Evolutionary conservation across 2,797 vertebrate species (phyloP).

Genomic region (Myripristis jacobus): DNA sequence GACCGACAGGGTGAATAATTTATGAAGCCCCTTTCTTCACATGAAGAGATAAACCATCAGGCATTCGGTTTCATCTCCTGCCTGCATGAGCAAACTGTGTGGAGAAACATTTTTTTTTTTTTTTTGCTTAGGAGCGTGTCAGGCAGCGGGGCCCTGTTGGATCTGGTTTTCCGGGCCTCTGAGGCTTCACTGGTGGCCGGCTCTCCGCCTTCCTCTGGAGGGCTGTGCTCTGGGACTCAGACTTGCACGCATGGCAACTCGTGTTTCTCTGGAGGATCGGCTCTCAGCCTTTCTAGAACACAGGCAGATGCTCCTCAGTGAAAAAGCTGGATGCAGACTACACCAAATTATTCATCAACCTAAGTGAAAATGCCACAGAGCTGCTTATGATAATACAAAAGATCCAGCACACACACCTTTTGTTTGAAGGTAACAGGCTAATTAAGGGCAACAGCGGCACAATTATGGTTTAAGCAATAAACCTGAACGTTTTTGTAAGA

Average conservation of each 20-base stretch:
- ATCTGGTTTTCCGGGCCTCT: slow-evolving; percentile 57
- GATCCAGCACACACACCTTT: slow-evolving; percentile 41
- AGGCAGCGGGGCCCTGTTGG: slow-evolving; percentile 50
- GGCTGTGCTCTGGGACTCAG: slow-evolving; percentile 51
- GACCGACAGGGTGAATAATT: slow-evolving; percentile 58
- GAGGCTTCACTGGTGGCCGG: slow-evolving; percentile 61
- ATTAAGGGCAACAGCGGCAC: slow-evolving; percentile 17
- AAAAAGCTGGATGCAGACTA: slow-evolving; percentile 57
- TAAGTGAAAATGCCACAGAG: slow-evolving; percentile 63
- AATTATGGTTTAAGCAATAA: slow-evolving; percentile 1
- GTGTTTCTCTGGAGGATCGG: slow-evolving; percentile 66
- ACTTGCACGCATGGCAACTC: slow-evolving; percentile 71
- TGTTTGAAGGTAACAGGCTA: slow-evolving; percentile 16
- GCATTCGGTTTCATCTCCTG: slow-evolving; percentile 58
- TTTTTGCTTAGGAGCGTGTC: slow-evolving; percentile 30
- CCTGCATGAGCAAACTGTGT: slow-evolving; percentile 48
- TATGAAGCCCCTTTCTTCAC: slow-evolving; percentile 44
- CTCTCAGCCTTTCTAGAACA: slow-evolving; percentile 51
- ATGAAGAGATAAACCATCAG: slow-evolving; percentile 48
- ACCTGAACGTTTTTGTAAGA: neutral
- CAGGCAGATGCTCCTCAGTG: slow-evolving; percentile 48
- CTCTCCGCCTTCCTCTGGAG: slow-evolving; percentile 60
- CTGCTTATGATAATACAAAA: slow-evolving; percentile 52
- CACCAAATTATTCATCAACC: slow-evolving; percentile 70
- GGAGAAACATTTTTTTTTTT: slow-evolving; percentile 35